These are phyloP conservation scores for Cepaea hortensis DNA, from an alignment of 2,888 invertebrate genomes.

Conservation along the genomic window DNA sequence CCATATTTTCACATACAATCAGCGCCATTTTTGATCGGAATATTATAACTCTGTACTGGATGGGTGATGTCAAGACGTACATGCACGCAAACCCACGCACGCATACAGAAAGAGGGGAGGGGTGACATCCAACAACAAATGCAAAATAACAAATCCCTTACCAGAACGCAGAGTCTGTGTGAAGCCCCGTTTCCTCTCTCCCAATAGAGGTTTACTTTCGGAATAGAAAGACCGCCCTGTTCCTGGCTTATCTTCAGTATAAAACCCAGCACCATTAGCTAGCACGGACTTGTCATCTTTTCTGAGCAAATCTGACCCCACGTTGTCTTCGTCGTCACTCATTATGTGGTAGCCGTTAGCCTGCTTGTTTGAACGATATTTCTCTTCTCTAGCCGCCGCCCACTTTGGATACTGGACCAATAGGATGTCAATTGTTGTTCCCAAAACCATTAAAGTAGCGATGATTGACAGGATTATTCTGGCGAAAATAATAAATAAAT, in stretches of 20 bases:
- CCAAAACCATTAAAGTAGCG: constrained; percentile 41
- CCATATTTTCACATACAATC: no score
- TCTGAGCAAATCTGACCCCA: neutral
- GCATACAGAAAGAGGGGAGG: no score
- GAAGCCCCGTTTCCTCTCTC: neutral
- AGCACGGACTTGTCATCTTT: neutral
- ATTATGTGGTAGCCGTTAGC: constrained; percentile 23
- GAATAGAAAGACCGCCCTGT: neutral
- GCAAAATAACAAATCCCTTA: neutral
- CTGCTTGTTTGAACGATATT: neutral
- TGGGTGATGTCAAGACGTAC: no score
- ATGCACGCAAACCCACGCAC: no score
- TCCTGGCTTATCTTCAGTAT: neutral
- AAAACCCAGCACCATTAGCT: neutral
- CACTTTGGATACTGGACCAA: constrained; percentile 49
- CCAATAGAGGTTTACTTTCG: neutral
- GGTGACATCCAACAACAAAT: no score
- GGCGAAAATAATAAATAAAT: neutral
- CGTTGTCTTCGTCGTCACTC: neutral
- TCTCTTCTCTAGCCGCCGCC: neutral
- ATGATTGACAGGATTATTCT: constrained; percentile 48
- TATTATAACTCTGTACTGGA: no score
- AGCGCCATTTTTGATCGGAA: no score
- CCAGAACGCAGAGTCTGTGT: neutral
- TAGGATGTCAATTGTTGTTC: constrained; percentile 48